Evolutionary conservation across 2,888 invertebrate genomes (phyloP).

Genomic region (Phaonia tiefii): DNA sequence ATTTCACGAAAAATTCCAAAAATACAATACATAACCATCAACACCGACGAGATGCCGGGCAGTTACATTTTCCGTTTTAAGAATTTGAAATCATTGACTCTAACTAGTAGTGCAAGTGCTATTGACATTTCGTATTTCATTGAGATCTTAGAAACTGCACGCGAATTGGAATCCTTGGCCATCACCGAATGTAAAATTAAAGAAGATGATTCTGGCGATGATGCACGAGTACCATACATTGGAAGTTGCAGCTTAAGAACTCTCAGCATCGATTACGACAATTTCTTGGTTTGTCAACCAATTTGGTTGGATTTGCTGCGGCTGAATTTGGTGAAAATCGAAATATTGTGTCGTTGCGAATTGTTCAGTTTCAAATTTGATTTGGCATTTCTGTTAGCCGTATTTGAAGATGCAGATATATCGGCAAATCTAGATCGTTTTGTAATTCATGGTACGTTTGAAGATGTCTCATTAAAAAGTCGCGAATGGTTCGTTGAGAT

Average conservation of each 20-base stretch:
- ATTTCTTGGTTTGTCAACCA: background rate
- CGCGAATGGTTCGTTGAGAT: background rate
- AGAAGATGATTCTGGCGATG: background rate
- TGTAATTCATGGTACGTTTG: background rate
- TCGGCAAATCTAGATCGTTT: background rate
- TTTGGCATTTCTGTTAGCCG: background rate
- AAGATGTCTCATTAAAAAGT: background rate
- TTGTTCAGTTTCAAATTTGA: background rate
- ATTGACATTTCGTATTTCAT: background rate
- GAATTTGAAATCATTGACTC: background rate
- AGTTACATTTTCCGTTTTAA: background rate
- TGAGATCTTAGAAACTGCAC: background rate
- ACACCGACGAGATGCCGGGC: background rate
- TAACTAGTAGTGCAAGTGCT: background rate
- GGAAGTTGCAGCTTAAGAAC: background rate
- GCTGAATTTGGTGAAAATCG: background rate
- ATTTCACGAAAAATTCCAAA: background rate
- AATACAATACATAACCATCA: background rate
- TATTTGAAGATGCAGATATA: background rate
- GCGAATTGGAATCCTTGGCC: background rate
- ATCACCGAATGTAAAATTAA: background rate
- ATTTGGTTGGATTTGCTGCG: constrained; percentile 2
- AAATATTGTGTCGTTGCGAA: background rate
- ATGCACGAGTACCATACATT: background rate
- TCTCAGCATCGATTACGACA: background rate